Conservation (phyloP, 2,888 invertebrate species). For the Reticulitermes lucifugus region DNA sequence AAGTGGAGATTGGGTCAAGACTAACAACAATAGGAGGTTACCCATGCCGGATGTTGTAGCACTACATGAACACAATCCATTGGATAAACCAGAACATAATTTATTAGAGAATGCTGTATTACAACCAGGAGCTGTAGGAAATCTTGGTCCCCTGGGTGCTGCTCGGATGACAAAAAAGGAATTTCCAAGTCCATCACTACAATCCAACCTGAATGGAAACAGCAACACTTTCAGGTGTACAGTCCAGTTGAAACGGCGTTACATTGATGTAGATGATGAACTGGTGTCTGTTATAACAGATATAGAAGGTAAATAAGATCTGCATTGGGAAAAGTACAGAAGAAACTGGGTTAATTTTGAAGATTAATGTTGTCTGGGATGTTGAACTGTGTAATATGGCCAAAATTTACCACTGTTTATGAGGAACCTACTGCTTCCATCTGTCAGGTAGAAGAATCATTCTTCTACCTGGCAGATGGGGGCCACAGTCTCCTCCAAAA, state of each 20-base stretch:
- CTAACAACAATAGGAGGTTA: slow-evolving; percentile 30
- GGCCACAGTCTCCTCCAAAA: too few species aligned
- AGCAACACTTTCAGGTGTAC: slow-evolving; percentile 65
- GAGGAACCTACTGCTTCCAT: too few species aligned
- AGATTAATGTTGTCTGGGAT: too few species aligned
- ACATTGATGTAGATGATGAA: slow-evolving; percentile 78
- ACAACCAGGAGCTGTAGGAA: not conserved
- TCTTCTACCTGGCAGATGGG: too few species aligned
- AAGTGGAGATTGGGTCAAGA: slow-evolving; percentile 43
- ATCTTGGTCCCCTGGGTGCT: not conserved
- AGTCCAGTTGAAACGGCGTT: slow-evolving; percentile 74
- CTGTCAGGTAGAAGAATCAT: too few species aligned
- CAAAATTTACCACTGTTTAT: too few species aligned
- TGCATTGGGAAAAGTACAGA: too few species aligned
- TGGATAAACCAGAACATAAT: slow-evolving; percentile 34
- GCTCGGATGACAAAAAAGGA: slow-evolving; percentile 32
- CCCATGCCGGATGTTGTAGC: slow-evolving; percentile 33
- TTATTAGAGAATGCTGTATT: slow-evolving; percentile 7
- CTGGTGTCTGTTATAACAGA: slow-evolving; percentile 78
- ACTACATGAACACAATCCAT: slow-evolving; percentile 11
- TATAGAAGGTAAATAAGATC: slow-evolving; percentile 70
- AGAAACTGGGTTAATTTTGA: too few species aligned
- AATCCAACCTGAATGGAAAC: not conserved
- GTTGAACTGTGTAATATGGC: too few species aligned
- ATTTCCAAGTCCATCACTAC: slow-evolving; percentile 26